These are phyloP conservation scores for Brachionus rubens DNA, from an alignment of 1,140 invertebrate species.

Conservation along the genomic window DNA sequence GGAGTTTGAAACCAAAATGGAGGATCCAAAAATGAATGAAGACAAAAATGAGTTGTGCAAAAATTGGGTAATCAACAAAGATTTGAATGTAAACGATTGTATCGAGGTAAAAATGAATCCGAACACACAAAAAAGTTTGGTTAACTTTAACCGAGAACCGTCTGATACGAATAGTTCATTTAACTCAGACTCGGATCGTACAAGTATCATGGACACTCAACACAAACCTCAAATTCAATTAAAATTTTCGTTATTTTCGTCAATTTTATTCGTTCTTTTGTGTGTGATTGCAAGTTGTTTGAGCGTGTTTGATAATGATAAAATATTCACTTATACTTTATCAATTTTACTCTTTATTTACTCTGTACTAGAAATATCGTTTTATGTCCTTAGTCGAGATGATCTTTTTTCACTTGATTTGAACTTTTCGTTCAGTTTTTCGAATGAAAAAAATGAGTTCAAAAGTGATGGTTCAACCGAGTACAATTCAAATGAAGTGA, in stretches of 20 bases:
- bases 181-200: slow-evolving; percentile 31
- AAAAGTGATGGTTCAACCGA: not conserved
- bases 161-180: not conserved
- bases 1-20: not conserved
- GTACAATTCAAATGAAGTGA: not conserved
- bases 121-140: not conserved
- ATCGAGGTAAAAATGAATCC: slow-evolving; percentile 25
- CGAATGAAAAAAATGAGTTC: not conserved
- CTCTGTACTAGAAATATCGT: not conserved
- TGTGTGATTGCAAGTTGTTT: not conserved
- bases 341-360: slow-evolving; percentile 7
- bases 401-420: not conserved
- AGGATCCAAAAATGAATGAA: slow-evolving; percentile 1
- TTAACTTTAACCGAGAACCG: slow-evolving; percentile 1
- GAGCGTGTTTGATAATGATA: not conserved
- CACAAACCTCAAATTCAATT: slow-evolving; percentile 36
- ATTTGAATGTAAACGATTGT: slow-evolving; percentile 16
- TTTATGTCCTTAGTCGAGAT: slow-evolving; percentile 31
- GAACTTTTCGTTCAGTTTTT: slow-evolving; percentile 26
- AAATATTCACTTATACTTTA: not conserved
- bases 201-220: slow-evolving; percentile 42
- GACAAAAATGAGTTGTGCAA: slow-evolving; percentile 32
- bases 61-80: slow-evolving; percentile 10
- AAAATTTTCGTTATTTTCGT: slow-evolving; percentile 18
- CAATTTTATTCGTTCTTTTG: not conserved